These are phyloP conservation scores for Epizoanthus fatuus DNA, from an alignment of 92 coral and sea anemone species.

Conservation along the genomic window DNA sequence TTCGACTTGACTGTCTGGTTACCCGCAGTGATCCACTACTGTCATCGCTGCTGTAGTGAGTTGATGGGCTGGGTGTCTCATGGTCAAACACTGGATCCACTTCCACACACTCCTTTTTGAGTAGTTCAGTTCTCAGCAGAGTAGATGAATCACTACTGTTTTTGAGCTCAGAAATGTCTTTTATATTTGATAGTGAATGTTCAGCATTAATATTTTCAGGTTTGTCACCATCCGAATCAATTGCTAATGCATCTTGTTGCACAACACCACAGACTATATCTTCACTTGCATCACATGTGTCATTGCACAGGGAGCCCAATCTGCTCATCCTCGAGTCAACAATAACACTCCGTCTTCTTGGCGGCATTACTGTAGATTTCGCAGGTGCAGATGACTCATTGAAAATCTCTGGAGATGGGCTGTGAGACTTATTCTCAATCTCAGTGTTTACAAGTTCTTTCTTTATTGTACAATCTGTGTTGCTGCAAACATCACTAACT, in stretches of 20 bases:
- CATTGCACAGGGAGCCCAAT: neutral
- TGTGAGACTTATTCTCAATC: neutral
- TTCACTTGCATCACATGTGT: neutral
- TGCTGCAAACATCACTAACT: neutral
- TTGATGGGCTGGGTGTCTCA: neutral
- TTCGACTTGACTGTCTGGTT: neutral
- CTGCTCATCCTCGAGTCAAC: constrained; percentile 18
- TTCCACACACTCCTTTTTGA: constrained; percentile 9
- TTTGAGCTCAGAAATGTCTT: neutral
- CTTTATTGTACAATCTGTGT: neutral
- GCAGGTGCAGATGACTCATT: neutral
- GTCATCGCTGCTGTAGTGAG: neutral
- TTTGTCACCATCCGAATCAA: neutral
- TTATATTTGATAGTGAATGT: neutral
- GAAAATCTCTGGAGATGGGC: neutral
- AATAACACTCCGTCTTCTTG: constrained; percentile 25
- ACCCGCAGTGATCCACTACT: neutral
- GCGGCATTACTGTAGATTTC: constrained; percentile 45
- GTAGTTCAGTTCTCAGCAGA: neutral
- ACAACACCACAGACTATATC: neutral
- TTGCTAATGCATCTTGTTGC: neutral
- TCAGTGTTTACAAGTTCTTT: neutral
- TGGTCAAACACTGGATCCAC: neutral
- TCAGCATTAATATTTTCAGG: neutral
- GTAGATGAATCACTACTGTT: neutral